These are phyloP conservation scores for Montipora capitata DNA, from an alignment of 92 coral and sea anemone genomes.

Conservation along the genomic window DNA sequence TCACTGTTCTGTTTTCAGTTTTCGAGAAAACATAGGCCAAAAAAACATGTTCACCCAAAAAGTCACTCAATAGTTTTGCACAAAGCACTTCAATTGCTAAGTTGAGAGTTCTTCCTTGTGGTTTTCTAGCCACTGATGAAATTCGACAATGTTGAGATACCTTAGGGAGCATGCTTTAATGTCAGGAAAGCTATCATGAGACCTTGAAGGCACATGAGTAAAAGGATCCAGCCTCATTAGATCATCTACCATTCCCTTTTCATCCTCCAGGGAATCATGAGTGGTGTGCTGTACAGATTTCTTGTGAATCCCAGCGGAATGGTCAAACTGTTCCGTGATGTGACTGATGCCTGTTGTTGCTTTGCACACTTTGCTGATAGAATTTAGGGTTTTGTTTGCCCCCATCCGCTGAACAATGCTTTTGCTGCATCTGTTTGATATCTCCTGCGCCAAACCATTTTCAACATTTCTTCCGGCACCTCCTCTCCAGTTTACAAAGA, in stretches of 20 bases:
- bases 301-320: slow-evolving; percentile 65
- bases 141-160: slow-evolving; percentile 70
- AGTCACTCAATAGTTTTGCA: too few relatives aligned
- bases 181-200: too few relatives aligned
- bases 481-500: slow-evolving; percentile 63
- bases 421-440: slow-evolving; percentile 50
- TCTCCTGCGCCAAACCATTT: slow-evolving; percentile 66
- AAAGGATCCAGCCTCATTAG: too few relatives aligned
- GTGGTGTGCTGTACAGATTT: slow-evolving; percentile 78
- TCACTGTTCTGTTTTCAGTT: too few relatives aligned
- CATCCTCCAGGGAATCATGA: slow-evolving; percentile 77
- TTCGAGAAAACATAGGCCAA: too few relatives aligned
- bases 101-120: slow-evolving; percentile 69
- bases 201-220: too few relatives aligned
- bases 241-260: slow-evolving; percentile 33
- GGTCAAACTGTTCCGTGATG: too few relatives aligned
- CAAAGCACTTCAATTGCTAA: too few relatives aligned
- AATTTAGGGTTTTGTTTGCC: slow-evolving; percentile 16
- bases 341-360: slow-evolving; percentile 26
- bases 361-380: slow-evolving; percentile 72
- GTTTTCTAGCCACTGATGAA: slow-evolving; percentile 19
- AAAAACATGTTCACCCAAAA: too few relatives aligned
- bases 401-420: slow-evolving; percentile 73
- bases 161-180: too few relatives aligned
- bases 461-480: slow-evolving; percentile 73